Evolutionary conservation across 2,113 vertebrate genomes (phyloP), one percentile per base, ranked within the genome.

Genomic region (Uropsilus gracilis): DNA sequence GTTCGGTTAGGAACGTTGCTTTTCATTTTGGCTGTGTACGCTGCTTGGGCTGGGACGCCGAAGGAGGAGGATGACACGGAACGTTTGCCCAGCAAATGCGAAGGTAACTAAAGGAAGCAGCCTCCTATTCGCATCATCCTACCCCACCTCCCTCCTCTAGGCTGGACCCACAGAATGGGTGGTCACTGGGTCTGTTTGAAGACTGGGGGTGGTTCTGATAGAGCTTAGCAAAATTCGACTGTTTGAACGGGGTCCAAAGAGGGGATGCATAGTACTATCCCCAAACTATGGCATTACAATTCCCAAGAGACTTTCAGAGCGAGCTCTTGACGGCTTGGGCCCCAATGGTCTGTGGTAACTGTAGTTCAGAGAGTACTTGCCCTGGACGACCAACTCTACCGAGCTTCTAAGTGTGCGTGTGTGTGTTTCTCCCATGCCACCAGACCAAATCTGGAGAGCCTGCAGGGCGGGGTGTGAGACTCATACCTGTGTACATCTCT

Each of bases 61-160:
- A 84, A 93, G 76, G 88, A 95, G 30, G 80, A 95, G 8, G 98
- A 98, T 8, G 97, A 98, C 42, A 98, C 98, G 48, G 98, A 99
- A 89, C 98, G 98, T 30, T 97, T 99, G 85, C 98, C 99, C 57
- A 99, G 98, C 94, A 99, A 98, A 98, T 99, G 99, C 90, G 99
- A 99, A 98, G 99, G 99, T 99, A 95, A 46, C 96, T 50, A 69
- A 91, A 75, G 34, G 34, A 71, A 86, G 34, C 39, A 57, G 46
- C 55, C 34, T 32, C 63, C 37, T 73, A 8, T 53, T 66, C 26
- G 18, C 61, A 83, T 80, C 75, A 53, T n/a, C 44, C 10, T 39
- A 24, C 24, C 73, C 32, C 42, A 72, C 55, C 48, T 76, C 13
- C 42, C 76, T 37, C 42, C 69, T 95, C 57, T 44, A 55, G 90